Conservation (phyloP, 2,888 invertebrate species). For the Drosophila tripunctata region DNA sequence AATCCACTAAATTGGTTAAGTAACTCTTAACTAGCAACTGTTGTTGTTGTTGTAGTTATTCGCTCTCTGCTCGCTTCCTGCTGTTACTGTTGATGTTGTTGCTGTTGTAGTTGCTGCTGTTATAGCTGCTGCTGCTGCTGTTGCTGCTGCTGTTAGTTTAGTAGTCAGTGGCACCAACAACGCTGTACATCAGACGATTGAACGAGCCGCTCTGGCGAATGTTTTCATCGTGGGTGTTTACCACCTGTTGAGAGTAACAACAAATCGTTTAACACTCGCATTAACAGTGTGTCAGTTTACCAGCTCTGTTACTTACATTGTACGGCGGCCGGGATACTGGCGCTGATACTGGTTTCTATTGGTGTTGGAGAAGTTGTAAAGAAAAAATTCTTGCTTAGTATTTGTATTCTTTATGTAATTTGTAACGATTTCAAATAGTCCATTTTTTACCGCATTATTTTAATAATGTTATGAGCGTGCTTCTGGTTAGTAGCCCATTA, state of each 20-base stretch:
- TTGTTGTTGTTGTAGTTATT: slow-evolving; percentile 24
- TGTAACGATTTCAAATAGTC: slow-evolving; percentile 13
- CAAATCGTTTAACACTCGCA: slow-evolving; percentile 20
- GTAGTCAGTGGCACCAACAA: slow-evolving; percentile 91
- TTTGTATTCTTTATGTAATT: not conserved
- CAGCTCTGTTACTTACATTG: slow-evolving; percentile 80
- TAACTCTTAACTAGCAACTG: slow-evolving; percentile 63
- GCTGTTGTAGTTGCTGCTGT: slow-evolving; percentile 28
- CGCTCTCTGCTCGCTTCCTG: slow-evolving; percentile 16
- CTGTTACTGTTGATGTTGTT: slow-evolving; percentile 30
- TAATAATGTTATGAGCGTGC: slow-evolving; percentile 68
- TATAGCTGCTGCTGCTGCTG: slow-evolving; percentile 34
- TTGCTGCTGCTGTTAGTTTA: slow-evolving; percentile 75
- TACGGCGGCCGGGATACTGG: slow-evolving; percentile 83
- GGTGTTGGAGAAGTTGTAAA: slow-evolving; percentile 24
- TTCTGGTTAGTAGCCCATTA: slow-evolving; percentile 42
- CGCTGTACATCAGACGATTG: slow-evolving; percentile 96
- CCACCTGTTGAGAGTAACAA: slow-evolving; percentile 72
- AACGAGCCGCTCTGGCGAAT: slow-evolving; percentile 97
- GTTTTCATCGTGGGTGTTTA: slow-evolving; percentile 88
- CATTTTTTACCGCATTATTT: slow-evolving; percentile 14
- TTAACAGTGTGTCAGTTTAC: slow-evolving; percentile 3
- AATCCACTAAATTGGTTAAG: slow-evolving; percentile 76
- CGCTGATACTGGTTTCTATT: slow-evolving; percentile 84
- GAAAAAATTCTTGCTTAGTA: slow-evolving; percentile 9